phyloP scores from a whole-genome alignment of 2,797 vertebrate species.

The Lacerta bilineata region DNA sequence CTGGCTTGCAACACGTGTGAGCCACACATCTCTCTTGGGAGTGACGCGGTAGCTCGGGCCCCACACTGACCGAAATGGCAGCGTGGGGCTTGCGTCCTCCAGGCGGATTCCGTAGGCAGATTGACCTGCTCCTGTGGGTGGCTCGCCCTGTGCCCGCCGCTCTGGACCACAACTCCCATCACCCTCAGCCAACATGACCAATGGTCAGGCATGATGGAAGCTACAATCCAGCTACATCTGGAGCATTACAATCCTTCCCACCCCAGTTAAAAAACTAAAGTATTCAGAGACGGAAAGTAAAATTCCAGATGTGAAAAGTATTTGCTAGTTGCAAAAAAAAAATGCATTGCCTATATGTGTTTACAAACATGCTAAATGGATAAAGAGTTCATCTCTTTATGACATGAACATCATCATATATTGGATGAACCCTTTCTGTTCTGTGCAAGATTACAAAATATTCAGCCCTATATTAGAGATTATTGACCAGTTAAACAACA shows the following conservation, averaged over 20 bases:
- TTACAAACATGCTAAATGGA: not conserved
- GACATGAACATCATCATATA: not conserved
- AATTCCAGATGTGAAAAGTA: not conserved
- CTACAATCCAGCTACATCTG: not conserved
- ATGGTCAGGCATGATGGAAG: not conserved
- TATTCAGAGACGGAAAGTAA: not conserved
- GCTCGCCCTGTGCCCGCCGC: too few relatives aligned
- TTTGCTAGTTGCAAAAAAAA: not conserved
- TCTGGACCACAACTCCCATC: not conserved
- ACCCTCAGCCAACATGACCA: not conserved
- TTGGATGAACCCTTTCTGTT: constrained; percentile 23
- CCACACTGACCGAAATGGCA: too few relatives aligned
- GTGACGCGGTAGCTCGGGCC: too few relatives aligned
- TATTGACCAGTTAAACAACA: constrained; percentile 32
- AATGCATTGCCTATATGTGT: not conserved
- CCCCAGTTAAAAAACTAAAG: not conserved
- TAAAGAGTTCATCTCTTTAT: not conserved
- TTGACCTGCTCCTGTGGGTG: too few relatives aligned
- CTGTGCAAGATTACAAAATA: constrained; percentile 17
- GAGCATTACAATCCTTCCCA: not conserved
- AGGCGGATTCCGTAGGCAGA: too few relatives aligned
- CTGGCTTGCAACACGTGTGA: too few relatives aligned
- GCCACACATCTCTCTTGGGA: too few relatives aligned
- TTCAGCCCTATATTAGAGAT: constrained; percentile 20
- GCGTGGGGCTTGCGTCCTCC: too few relatives aligned